Percentiles rank a stretch among this genome's conserved stretches.
Conservation (phyloP, 2,113 vertebrate species). For the Fulmarus glacialis region DNA sequence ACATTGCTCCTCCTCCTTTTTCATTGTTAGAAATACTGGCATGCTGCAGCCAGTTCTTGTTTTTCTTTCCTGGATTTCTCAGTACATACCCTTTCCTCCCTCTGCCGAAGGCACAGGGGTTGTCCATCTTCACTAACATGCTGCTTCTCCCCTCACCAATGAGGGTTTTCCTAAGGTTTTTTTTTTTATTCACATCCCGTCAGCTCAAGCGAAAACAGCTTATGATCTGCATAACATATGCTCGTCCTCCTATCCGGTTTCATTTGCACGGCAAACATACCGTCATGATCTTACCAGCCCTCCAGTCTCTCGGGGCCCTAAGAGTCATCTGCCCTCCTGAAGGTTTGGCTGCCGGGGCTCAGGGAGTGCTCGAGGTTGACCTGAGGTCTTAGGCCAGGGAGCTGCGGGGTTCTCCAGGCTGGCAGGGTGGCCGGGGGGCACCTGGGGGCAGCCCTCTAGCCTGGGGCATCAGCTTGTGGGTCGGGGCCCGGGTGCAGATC, state of each 20-base stretch:
- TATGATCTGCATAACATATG: neutral
- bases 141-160: neutral
- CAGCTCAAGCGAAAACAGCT: neutral
- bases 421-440: neutral
- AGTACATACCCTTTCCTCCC: neutral
- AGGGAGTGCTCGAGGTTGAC: neutral
- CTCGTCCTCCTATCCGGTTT: neutral
- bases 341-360: neutral
- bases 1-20: neutral
- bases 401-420: neutral
- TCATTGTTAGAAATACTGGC: neutral
- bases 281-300: neutral
- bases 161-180: neutral
- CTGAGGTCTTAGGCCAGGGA: neutral
- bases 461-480: neutral
- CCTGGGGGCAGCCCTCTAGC: neutral
- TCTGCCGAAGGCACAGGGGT: neutral
- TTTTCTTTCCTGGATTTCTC: neutral
- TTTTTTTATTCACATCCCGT: neutral
- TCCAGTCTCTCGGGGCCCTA: neutral
- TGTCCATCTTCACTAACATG: neutral
- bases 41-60: neutral
- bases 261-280: neutral
- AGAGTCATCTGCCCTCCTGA: neutral
- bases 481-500: accelerated